A percentile compares a stretch with the other conserved stretches of the same genome.
Conservation (phyloP, 2,113 vertebrate genomes). For the Neodon shergylaensis region DNA sequence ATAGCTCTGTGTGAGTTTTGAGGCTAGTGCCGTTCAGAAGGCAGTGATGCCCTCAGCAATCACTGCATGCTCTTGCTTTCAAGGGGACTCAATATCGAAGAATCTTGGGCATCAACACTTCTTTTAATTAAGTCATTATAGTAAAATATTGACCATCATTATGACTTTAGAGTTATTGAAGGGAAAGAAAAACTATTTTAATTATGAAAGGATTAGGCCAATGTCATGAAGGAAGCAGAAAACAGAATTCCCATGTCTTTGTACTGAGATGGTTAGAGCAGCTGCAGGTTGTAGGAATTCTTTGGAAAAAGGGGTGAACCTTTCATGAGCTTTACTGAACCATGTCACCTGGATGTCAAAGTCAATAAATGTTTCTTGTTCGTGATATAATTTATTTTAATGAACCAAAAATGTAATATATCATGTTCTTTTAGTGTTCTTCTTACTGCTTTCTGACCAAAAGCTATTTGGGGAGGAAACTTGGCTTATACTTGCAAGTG, state of each 20-base stretch:
- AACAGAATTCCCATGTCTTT: neutral
- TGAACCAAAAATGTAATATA: neutral
- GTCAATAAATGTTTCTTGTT: neutral
- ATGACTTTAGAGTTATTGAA: neutral
- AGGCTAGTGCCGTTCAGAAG: neutral
- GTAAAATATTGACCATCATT: neutral
- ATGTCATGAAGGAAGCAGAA: neutral
- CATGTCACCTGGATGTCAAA: neutral
- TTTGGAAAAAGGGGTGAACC: neutral
- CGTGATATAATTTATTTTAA: neutral
- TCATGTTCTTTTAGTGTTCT: neutral
- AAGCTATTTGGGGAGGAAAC: neutral
- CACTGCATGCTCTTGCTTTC: neutral
- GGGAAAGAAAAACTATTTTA: neutral
- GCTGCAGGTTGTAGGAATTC: neutral
- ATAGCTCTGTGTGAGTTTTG: neutral
- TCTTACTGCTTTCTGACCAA: neutral
- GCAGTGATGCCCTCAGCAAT: neutral
- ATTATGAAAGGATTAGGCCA: neutral
- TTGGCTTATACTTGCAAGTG: neutral
- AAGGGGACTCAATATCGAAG: neutral
- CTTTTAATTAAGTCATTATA: neutral
- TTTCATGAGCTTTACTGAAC: neutral
- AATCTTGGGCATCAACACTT: neutral
- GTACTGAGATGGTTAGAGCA: neutral